A percentile compares a stretch with the other conserved stretches of the same genome.
Conservation (phyloP, 2,797 vertebrate species). For the Ciconia nigra region DNA sequence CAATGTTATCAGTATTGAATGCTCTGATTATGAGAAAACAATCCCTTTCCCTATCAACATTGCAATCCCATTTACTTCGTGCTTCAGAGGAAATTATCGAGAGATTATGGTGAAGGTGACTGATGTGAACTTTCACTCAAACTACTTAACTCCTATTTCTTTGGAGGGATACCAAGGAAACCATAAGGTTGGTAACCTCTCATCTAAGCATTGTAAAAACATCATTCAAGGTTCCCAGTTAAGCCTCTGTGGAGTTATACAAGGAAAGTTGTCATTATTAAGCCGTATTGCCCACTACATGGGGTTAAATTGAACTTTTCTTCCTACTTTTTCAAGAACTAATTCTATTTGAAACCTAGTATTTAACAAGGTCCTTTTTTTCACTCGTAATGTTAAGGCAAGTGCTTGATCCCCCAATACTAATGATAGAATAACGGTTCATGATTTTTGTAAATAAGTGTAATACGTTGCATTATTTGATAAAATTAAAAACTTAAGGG, state of each 20-base stretch:
- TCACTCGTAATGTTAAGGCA: neutral
- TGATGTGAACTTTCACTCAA: slow-evolving; percentile 73
- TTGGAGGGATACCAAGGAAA: slow-evolving; percentile 76
- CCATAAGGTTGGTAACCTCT: slow-evolving; percentile 74
- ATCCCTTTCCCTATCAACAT: slow-evolving; percentile 79
- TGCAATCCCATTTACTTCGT: slow-evolving; percentile 78
- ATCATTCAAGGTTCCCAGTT: neutral
- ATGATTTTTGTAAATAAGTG: neutral
- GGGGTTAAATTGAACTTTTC: neutral
- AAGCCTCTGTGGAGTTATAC: neutral
- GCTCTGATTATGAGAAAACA: slow-evolving; percentile 18
- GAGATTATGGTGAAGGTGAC: slow-evolving; percentile 84
- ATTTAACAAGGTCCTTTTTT: neutral
- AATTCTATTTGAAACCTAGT: neutral
- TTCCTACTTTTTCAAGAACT: neutral
- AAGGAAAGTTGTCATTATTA: neutral
- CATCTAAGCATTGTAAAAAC: neutral
- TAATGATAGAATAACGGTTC: neutral
- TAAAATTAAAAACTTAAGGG: neutral
- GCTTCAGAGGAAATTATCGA: slow-evolving; percentile 80
- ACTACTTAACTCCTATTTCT: slow-evolving; percentile 79
- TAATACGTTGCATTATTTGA: neutral
- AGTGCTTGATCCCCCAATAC: neutral
- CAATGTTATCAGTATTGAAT: slow-evolving; percentile 78
- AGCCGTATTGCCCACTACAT: neutral